phyloP scores from a whole-genome alignment of 2,888 invertebrate genomes.

The Aphodius granarius region DNA sequence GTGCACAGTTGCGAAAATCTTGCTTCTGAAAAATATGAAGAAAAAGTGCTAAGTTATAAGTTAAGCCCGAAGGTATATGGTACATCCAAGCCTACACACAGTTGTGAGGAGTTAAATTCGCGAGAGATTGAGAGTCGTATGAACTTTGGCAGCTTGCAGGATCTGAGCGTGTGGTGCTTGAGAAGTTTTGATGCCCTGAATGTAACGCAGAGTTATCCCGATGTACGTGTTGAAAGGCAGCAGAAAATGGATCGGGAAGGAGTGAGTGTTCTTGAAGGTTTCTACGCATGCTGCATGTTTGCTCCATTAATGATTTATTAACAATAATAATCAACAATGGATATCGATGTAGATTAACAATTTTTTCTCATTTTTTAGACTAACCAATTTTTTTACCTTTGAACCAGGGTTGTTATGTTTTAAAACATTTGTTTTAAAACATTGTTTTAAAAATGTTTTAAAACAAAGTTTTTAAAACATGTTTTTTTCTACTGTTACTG shows the following conservation, averaged over 20 bases:
- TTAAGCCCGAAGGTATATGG: constrained; percentile 69
- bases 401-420: no score
- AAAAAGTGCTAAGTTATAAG: constrained; percentile 55
- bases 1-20: constrained; percentile 48
- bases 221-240: constrained; percentile 55
- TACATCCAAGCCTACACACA: constrained; percentile 51
- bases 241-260: neutral
- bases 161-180: constrained; percentile 55
- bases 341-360: no score
- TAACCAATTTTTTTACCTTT: no score
- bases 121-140: constrained; percentile 40
- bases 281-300: neutral
- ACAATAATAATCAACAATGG: neutral
- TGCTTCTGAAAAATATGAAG: constrained; percentile 41
- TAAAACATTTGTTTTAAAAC: no score
- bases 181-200: constrained; percentile 35
- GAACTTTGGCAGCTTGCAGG: constrained; percentile 69
- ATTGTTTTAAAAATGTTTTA: no score
- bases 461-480: no score
- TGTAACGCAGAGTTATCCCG: constrained; percentile 66
- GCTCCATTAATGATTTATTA: neutral
- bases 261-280: neutral
- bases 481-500: no score
- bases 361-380: no score
- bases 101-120: constrained; percentile 49